phyloP scores from a whole-genome alignment of 2,888 invertebrate species.

The Stenodema calcarata region DNA sequence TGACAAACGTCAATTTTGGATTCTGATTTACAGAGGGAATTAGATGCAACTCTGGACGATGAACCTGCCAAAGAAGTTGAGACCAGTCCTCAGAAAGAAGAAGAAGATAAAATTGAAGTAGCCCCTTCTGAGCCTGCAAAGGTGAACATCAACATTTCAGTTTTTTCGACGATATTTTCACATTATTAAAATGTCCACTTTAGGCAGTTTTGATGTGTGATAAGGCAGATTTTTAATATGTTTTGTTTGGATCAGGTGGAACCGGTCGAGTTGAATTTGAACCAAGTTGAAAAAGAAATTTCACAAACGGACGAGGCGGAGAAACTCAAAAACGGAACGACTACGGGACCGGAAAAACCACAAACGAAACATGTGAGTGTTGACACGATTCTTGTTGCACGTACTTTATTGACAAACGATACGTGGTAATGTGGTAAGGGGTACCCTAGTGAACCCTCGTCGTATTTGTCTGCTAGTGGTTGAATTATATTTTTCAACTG shows the following conservation, averaged over 20 bases:
- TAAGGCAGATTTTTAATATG: no score
- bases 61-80: conserved; percentile 22
- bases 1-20: no score
- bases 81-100: background rate
- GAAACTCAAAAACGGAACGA: background rate
- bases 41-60: conserved; percentile 42
- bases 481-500: no score
- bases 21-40: conserved; percentile 33
- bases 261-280: background rate
- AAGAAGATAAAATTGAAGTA: background rate
- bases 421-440: no score
- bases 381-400: no score
- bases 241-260: background rate
- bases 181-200: no score
- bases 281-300: background rate
- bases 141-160: no score
- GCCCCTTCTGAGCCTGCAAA: background rate
- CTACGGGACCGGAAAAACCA: background rate
- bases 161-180: no score
- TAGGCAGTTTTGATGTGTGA: no score
- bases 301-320: background rate
- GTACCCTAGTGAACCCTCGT: no score
- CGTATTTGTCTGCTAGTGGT: no score
- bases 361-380: conserved; percentile 19
- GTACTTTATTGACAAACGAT: no score